phyloP scores from a whole-genome alignment of 2,797 vertebrate species.

The Eulemur albifrons region DNA sequence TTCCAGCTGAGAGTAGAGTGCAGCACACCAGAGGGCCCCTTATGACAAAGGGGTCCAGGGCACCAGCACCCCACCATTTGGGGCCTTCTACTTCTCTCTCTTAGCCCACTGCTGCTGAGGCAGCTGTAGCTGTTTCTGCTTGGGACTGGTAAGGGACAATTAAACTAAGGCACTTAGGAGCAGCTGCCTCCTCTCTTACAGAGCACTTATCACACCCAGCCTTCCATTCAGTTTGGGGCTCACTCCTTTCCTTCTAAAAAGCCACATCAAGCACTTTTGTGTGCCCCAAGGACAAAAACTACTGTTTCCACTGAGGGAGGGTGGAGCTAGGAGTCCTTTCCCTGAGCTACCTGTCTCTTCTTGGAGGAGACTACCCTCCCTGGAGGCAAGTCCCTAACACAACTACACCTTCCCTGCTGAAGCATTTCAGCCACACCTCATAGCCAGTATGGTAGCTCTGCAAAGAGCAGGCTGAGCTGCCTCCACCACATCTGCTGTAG shows the following conservation, averaged over 20 bases:
- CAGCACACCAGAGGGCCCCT: no score
- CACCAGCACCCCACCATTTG: no score
- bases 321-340: neutral
- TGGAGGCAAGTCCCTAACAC: neutral
- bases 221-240: no score
- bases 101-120: no score
- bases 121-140: no score
- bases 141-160: no score
- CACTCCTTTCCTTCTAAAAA: neutral
- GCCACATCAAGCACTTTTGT: neutral
- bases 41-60: no score
- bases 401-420: neutral
- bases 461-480: neutral
- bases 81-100: no score
- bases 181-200: no score
- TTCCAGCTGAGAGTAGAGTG: no score
- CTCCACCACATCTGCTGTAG: neutral
- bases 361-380: neutral
- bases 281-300: neutral
- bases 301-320: neutral
- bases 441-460: neutral
- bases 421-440: neutral
- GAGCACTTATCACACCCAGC: no score
- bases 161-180: no score
- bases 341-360: neutral